Conservation (phyloP, 2,888 invertebrate genomes). For the Orchesella flavescens region DNA sequence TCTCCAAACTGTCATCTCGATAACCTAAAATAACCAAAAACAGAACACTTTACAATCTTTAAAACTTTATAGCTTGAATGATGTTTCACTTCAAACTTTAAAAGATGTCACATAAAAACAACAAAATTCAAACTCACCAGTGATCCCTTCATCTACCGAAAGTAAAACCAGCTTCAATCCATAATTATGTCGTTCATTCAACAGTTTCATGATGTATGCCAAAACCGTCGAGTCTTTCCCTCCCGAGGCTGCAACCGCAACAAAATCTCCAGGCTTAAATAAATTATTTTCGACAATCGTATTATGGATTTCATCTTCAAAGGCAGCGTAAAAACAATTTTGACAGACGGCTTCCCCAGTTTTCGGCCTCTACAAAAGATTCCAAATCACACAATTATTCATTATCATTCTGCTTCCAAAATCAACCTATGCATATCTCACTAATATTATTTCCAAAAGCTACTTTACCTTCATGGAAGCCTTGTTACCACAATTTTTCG, state of each 20-base stretch:
- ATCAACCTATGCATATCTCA: neutral
- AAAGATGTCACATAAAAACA: neutral
- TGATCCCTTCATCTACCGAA: constrained; percentile 99
- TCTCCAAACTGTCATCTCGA: constrained; percentile 96
- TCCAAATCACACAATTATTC: constrained; percentile 35
- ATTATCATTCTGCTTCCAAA: neutral
- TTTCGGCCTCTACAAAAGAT: constrained; percentile 84
- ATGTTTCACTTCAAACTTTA: no score
- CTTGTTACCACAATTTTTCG: constrained; percentile 62
- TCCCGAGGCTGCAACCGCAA: constrained; percentile 94
- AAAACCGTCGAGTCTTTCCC: constrained; percentile 98
- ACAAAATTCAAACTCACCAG: constrained; percentile 80
- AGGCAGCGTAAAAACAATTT: constrained; percentile 93
- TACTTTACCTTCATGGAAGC: constrained; percentile 72
- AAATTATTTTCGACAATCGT: constrained; percentile 88
- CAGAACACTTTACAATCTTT: neutral
- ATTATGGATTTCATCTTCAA: constrained; percentile 95
- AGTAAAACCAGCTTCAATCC: constrained; percentile 90
- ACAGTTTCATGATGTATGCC: constrained; percentile 90
- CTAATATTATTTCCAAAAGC: no score
- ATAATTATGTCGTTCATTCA: constrained; percentile 93
- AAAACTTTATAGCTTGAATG: neutral
- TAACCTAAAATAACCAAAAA: constrained; percentile 78
- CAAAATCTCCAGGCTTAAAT: constrained; percentile 87
- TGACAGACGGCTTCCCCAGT: constrained; percentile 94